Evolutionary conservation across 2,797 vertebrate genomes (phyloP), one percentile per base, ranked within the genome.

Genomic region (Pteropus rufus): DNA sequence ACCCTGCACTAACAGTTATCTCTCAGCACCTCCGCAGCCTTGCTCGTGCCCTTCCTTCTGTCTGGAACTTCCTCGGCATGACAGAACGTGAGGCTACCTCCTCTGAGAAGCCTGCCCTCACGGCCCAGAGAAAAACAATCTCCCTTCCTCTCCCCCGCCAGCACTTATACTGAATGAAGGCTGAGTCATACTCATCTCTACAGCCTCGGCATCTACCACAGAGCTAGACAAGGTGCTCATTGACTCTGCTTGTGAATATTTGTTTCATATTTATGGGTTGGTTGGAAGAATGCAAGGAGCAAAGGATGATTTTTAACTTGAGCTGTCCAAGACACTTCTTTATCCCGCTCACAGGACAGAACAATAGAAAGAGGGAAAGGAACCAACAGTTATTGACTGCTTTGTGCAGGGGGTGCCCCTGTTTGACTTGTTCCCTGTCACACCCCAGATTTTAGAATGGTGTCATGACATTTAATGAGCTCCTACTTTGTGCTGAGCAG

Each of bases 171-270:
- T 96, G 70, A 94, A 95, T 76, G 91, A 95, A 77, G 69, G 7
- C 89, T 93, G 89, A 95, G 69, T 89, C 89, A 83, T 18, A 75
- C 11, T 65, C 77, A 80, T 76, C 56, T 86, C 77, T 64, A 83
- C 2, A 56, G 62, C 67, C 76, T 91, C 44, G 39, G 23, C 70
- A 93, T 34, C 85, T 54, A 95, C 56, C 70, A 91, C 5, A 87
- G 65, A 94, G 29, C 67, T 11, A 54, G n/a, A 62, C 62, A 65
- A 88, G 85, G 44, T n/a, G 19, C 39, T 92, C 49, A 79, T 54
- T 89, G 80, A 76, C 62, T 86, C 52, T 86, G 69, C 18, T 7
- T 76, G 60, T 70, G 56, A 86, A 46, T 52, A 62, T 91, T 85
- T 93, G 62, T 83, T 77, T 77, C 89, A 80, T 81, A 90, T 64